These are phyloP conservation scores for Diadegma fenestrale DNA, from an alignment of 2,888 invertebrate genomes.

Conservation along the genomic window DNA sequence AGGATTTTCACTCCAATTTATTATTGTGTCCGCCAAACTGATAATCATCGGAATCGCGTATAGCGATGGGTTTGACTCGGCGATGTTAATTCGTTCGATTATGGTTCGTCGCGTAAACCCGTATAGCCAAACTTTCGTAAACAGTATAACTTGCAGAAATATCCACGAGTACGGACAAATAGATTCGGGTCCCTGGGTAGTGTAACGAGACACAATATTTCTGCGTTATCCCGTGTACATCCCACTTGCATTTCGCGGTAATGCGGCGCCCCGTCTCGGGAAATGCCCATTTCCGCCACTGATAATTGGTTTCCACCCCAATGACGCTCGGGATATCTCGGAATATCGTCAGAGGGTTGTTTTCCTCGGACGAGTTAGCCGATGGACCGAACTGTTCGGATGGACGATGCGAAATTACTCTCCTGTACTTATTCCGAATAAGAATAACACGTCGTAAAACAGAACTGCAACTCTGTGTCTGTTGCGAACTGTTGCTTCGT, in stretches of 20 bases:
- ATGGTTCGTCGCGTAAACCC: constrained; percentile 19
- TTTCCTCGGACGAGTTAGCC: constrained; percentile 38
- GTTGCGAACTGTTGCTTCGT: not conserved
- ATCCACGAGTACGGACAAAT: constrained; percentile 37
- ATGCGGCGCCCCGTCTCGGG: constrained; percentile 56
- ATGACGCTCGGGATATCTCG: constrained; percentile 47
- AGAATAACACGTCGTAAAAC: constrained; percentile 12
- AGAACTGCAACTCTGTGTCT: not conserved
- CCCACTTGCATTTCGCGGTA: constrained; percentile 59
- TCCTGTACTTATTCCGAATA: constrained; percentile 11
- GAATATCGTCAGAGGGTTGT: constrained; percentile 48
- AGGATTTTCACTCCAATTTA: not conserved
- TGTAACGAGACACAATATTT: constrained; percentile 39
- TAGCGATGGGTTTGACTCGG: not conserved
- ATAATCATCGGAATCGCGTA: not conserved
- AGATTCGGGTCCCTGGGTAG: constrained; percentile 29
- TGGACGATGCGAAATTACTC: constrained; percentile 1
- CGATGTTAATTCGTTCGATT: constrained; percentile 30
- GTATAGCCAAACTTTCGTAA: constrained; percentile 16
- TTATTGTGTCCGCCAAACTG: not conserved
- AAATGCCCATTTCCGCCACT: constrained; percentile 62
- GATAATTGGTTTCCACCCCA: constrained; percentile 63
- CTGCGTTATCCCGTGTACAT: constrained; percentile 45
- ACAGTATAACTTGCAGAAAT: constrained; percentile 23
- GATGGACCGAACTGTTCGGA: constrained; percentile 7